A percentile compares a stretch with the other conserved stretches of the same genome.
phyloP scores from a whole-genome alignment of 2,113 vertebrate species.

The Gambusia affinis region DNA sequence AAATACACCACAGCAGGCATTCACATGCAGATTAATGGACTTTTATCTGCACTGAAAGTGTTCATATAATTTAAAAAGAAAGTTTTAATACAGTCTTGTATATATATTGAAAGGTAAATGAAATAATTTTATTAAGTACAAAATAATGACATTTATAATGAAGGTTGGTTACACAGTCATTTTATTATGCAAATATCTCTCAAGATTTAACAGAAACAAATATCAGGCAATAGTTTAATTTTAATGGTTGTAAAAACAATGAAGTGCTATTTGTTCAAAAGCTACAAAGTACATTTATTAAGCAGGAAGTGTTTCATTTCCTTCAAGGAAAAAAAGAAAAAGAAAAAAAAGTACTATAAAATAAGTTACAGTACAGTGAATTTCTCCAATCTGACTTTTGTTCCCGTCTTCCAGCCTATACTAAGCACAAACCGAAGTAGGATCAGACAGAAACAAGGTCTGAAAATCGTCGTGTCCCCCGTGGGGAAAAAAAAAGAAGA shows the following conservation, averaged over 20 bases:
- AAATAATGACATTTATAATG: conserved; percentile 84
- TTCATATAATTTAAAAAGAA: conserved; percentile 81
- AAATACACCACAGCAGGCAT: not conserved
- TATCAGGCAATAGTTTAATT: conserved; percentile 90
- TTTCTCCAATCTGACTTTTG: conserved; percentile 95
- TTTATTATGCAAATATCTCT: conserved; percentile 80
- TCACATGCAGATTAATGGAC: conserved; percentile 65
- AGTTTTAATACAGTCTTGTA: conserved; percentile 82
- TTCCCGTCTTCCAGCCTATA: conserved; percentile 96
- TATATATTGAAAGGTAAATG: conserved; percentile 82
- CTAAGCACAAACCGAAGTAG: conserved; percentile 88
- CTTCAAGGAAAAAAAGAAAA: conserved; percentile 89
- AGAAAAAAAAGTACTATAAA: conserved; percentile 93
- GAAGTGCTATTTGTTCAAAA: conserved; percentile 93
- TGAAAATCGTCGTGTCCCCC: conserved; percentile 79
- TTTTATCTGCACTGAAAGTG: conserved; percentile 82
- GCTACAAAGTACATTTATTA: conserved; percentile 93
- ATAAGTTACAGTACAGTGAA: conserved; percentile 99
- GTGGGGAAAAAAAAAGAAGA: conserved; percentile 43
- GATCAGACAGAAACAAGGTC: conserved; percentile 79
- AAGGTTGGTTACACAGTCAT: conserved; percentile 83
- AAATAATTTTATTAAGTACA: conserved; percentile 84
- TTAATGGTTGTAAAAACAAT: conserved; percentile 92
- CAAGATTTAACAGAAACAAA: conserved; percentile 84
- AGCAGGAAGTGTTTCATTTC: conserved; percentile 90